A percentile compares a stretch with the other conserved stretches of the same genome.
These are phyloP conservation scores for Limnothrissa miodon DNA, from an alignment of 2,113 vertebrate species.

Conservation along the genomic window DNA sequence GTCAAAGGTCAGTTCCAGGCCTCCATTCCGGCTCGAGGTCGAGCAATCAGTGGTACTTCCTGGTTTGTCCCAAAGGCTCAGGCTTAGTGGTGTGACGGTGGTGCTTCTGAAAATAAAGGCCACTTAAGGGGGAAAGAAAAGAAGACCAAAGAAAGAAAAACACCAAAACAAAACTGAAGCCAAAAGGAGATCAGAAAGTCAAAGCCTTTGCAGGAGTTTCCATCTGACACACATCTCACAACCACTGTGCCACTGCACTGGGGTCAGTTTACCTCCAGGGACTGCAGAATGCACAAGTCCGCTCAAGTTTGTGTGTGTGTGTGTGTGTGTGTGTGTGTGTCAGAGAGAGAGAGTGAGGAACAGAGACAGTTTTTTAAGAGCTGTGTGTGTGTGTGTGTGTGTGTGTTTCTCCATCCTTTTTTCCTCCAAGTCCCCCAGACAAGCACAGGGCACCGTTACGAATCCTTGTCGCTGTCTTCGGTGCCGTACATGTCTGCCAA, in stretches of 20 bases:
- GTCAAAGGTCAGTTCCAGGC: background rate
- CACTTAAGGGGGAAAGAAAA: conserved; percentile 48
- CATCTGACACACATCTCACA: background rate
- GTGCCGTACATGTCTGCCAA: conserved; percentile 93
- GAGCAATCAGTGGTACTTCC: conserved; percentile 23
- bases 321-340: conserved; percentile 48
- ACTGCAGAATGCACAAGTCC: background rate
- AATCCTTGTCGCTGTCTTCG: conserved; percentile 87
- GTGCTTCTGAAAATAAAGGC: conserved; percentile 49
- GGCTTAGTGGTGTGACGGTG: conserved; percentile 31
- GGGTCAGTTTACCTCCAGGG: background rate
- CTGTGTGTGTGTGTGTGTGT: background rate
- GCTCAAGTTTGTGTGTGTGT: conserved; percentile 46
- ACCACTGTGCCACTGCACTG: background rate
- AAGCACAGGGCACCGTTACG: conserved; percentile 65
- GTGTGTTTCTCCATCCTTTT: background rate
- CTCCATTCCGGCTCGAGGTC: background rate
- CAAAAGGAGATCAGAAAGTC: background rate
- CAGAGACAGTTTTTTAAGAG: too few relatives aligned
- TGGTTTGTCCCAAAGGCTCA: conserved; percentile 29
- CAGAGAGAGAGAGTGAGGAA: background rate
- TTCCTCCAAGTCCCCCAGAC: background rate
- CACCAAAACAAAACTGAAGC: conserved; percentile 25
- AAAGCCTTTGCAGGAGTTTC: conserved; percentile 17
- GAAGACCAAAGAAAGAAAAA: conserved; percentile 31